Evolutionary conservation across 1,140 invertebrate species (phyloP).

Genomic region (Sitodiplosis mosellana): DNA sequence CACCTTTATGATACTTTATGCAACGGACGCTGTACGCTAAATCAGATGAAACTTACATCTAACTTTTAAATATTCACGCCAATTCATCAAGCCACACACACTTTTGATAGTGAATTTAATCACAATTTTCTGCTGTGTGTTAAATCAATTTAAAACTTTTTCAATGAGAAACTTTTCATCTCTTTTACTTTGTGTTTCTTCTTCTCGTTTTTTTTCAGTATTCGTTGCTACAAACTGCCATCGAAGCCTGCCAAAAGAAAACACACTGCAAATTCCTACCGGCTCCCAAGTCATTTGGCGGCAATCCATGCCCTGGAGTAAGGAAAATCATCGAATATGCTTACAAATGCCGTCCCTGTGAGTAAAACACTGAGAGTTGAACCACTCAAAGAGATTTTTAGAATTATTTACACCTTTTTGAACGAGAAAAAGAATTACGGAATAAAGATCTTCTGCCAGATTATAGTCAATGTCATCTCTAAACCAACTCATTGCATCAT

Average conservation of each 20-base stretch:
- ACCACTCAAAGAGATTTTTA: too few relatives aligned
- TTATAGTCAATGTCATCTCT: too few relatives aligned
- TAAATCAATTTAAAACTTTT: neutral
- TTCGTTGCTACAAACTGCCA: slow-evolving; percentile 78
- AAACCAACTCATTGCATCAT: too few relatives aligned
- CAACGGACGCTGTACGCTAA: neutral
- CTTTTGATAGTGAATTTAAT: too few relatives aligned
- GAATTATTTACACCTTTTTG: too few relatives aligned
- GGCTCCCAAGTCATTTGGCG: slow-evolving; percentile 56
- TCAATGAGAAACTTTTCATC: neutral
- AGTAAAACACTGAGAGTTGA: slow-evolving; percentile 33
- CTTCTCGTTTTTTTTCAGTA: slow-evolving; percentile 38
- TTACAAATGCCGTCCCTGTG: slow-evolving; percentile 88
- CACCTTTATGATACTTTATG: neutral
- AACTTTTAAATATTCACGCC: neutral
- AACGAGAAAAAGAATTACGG: too few relatives aligned
- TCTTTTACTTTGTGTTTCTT: slow-evolving; percentile 7
- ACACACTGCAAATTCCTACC: slow-evolving; percentile 71
- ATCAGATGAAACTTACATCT: neutral
- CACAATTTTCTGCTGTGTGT: too few relatives aligned
- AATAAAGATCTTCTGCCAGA: too few relatives aligned
- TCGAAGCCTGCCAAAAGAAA: slow-evolving; percentile 81
- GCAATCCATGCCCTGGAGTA: slow-evolving; percentile 70
- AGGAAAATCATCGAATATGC: slow-evolving; percentile 80
- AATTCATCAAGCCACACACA: neutral